These are phyloP conservation scores for Nerophis lumbriciformis DNA, from an alignment of 2,113 vertebrate species.

Conservation along the genomic window DNA sequence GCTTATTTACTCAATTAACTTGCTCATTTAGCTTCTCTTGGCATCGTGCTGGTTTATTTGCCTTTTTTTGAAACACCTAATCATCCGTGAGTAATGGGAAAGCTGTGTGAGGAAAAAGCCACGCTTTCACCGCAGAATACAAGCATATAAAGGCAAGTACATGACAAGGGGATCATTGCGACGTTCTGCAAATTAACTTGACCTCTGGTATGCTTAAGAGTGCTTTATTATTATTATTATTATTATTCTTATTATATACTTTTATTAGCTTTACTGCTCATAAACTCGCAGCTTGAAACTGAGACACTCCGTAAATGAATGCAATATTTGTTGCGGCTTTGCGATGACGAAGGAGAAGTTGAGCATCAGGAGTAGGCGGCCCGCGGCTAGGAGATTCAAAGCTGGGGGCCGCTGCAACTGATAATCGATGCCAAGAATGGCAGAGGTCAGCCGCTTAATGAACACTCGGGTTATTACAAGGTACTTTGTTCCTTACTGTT, in stretches of 20 bases:
- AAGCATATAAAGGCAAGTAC: conserved; percentile 39
- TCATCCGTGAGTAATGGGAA: conserved; percentile 62
- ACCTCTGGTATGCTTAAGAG: conserved; percentile 12
- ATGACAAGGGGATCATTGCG: conserved; percentile 41
- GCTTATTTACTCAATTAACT: conserved; percentile 66
- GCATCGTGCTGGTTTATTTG: conserved; percentile 43
- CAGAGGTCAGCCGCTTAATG: conserved; percentile 39
- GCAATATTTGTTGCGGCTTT: conserved; percentile 64
- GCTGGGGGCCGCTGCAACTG: conserved; percentile 62
- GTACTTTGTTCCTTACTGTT: conserved; percentile 9
- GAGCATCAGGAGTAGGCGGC: conserved; percentile 42
- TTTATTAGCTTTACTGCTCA: background rate
- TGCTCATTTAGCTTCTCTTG: conserved; percentile 50
- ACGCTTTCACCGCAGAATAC: conserved; percentile 38
- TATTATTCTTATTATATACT: too few relatives aligned
- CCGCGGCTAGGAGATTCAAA: conserved; percentile 61
- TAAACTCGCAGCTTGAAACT: conserved; percentile 4
- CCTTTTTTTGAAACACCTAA: conserved; percentile 47
- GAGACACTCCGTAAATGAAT: conserved; percentile 58
- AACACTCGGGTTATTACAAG: conserved; percentile 52
- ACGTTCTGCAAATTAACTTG: conserved; percentile 32
- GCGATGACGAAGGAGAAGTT: conserved; percentile 26
- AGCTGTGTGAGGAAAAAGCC: conserved; percentile 34
- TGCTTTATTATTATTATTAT: too few relatives aligned
- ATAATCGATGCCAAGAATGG: conserved; percentile 51